Evolutionary conservation across 2,888 invertebrate genomes (phyloP).

Genomic region (Platerodrilus igneus): DNA sequence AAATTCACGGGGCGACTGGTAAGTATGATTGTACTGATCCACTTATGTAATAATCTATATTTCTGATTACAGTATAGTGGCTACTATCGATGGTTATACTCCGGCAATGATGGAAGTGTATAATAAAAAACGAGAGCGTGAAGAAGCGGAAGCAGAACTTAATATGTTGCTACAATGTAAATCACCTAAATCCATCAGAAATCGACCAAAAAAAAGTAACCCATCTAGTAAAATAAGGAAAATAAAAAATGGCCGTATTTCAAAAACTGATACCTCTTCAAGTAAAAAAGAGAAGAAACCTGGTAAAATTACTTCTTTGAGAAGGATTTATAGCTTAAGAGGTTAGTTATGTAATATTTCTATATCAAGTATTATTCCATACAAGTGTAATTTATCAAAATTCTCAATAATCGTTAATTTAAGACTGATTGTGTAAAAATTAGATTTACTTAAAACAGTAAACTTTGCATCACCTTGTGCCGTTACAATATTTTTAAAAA

Average conservation of each 20-base stretch:
- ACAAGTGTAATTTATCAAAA: no score
- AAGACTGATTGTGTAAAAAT: conserved; percentile 2
- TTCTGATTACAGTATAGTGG: conserved; percentile 24
- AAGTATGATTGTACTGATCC: conserved; percentile 16
- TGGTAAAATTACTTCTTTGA: conserved; percentile 24
- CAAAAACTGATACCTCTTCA: no score
- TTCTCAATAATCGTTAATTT: background rate
- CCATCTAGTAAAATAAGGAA: no score
- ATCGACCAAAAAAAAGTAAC: no score
- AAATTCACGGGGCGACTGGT: conserved; percentile 37
- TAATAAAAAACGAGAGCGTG: conserved; percentile 50
- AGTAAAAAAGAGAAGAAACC: no score
- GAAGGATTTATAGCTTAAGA: conserved; percentile 36
- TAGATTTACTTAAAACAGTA: no score
- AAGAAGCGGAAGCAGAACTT: conserved; percentile 47
- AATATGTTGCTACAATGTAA: no score
- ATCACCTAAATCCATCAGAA: no score
- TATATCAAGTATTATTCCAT: background rate
- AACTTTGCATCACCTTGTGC: no score
- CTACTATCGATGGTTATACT: conserved; percentile 49
- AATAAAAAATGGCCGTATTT: no score
- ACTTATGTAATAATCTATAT: conserved; percentile 3
- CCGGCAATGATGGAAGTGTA: conserved; percentile 56
- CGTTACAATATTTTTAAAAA: no score
- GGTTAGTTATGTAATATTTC: conserved; percentile 29